Conservation (phyloP, 2,888 invertebrate genomes). For the Lepidochitona cinerea region DNA sequence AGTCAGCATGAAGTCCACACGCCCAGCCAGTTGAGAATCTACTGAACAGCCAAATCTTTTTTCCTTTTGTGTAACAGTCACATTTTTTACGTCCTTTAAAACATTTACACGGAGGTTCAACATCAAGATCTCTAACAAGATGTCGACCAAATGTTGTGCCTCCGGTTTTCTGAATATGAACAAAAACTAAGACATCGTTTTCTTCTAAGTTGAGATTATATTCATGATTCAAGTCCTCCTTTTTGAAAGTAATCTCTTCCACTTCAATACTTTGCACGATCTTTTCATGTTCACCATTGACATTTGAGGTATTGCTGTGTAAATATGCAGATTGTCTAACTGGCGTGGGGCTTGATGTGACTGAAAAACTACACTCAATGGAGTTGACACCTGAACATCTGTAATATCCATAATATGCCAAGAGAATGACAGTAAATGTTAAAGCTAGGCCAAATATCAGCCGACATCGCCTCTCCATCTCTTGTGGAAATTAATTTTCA, state of each 20-base stretch:
- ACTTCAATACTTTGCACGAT: background rate
- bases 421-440: background rate
- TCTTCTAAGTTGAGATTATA: constrained; percentile 73
- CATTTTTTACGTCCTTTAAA: constrained; percentile 88
- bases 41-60: constrained; percentile 84
- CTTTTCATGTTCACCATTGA: background rate
- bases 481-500: no score
- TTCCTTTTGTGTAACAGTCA: constrained; percentile 55
- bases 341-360: background rate
- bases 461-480: background rate
- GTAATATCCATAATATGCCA: background rate
- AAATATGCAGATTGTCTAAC: background rate
- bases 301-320: background rate
- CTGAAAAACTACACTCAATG: background rate
- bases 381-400: background rate
- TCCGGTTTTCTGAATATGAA: constrained; percentile 99
- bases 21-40: constrained; percentile 69
- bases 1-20: constrained; percentile 98
- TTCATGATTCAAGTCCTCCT: constrained; percentile 87
- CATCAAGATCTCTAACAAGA: constrained; percentile 93
- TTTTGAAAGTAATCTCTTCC: constrained; percentile 73
- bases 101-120: constrained; percentile 94
- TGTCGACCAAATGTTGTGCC: constrained; percentile 97
- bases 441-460: background rate
- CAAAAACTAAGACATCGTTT: constrained; percentile 96